Evolutionary conservation across 1,140 invertebrate genomes (phyloP).

Genomic region (Rhizoglyphus robini): DNA sequence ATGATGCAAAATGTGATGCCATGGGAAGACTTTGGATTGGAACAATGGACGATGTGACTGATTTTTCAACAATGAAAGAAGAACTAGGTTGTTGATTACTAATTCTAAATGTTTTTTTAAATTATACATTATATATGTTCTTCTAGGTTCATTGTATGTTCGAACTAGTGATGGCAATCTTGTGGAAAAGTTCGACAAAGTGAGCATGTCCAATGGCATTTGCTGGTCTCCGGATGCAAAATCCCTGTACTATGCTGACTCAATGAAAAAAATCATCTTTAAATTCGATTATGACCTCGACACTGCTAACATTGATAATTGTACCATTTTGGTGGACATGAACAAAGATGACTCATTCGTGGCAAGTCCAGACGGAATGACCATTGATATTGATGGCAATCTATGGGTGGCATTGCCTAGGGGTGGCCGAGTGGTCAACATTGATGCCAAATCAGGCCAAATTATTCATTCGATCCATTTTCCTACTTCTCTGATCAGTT

Average conservation of each 20-base stretch:
- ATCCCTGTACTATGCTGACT: slow-evolving; percentile 40
- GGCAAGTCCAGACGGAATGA: slow-evolving; percentile 50
- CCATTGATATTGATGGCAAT: slow-evolving; percentile 54
- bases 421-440: slow-evolving; percentile 34
- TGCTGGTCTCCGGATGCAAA: slow-evolving; percentile 55
- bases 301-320: slow-evolving; percentile 45
- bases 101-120: slow-evolving; percentile 18
- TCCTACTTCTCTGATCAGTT: slow-evolving; percentile 39
- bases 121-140: slow-evolving; percentile 15
- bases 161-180: background rate
- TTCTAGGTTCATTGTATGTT: too few species aligned
- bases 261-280: slow-evolving; percentile 33
- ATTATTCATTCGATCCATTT: background rate
- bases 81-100: slow-evolving; percentile 28
- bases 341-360: background rate
- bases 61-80: slow-evolving; percentile 29
- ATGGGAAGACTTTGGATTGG: slow-evolving; percentile 60
- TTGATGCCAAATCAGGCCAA: slow-evolving; percentile 29
- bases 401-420: slow-evolving; percentile 54
- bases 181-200: slow-evolving; percentile 25
- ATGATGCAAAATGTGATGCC: slow-evolving; percentile 77
- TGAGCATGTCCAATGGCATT: slow-evolving; percentile 61
- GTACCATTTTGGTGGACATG: slow-evolving; percentile 31
- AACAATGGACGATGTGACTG: too few species aligned
- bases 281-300: slow-evolving; percentile 58